Conservation (phyloP, 2,113 vertebrate genomes). For the Struthio camelus region DNA sequence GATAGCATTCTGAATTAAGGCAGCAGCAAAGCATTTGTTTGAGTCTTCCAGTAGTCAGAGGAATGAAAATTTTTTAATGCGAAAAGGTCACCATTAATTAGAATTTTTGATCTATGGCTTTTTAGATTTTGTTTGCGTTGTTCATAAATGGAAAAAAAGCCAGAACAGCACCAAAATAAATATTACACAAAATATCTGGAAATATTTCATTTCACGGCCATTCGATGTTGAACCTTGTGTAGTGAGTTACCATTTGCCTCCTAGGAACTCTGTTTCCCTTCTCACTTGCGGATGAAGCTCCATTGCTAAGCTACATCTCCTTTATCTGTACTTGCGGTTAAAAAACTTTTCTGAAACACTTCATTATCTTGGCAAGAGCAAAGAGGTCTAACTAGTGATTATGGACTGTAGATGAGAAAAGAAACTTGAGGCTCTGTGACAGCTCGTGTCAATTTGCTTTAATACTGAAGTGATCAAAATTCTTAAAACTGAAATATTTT, state of each 20-base stretch:
- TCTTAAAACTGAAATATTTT: neutral
- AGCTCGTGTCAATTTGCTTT: neutral
- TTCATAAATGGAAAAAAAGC: no score
- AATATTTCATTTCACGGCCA: neutral
- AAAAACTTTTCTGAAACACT: neutral
- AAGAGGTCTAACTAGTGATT: neutral
- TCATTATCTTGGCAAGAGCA: neutral
- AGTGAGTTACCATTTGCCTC: neutral
- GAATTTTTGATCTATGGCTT: neutral
- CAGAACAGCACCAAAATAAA: neutral
- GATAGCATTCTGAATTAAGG: neutral
- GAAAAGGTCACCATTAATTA: neutral
- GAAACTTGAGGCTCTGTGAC: neutral
- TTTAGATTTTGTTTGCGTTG: neutral
- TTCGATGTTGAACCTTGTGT: neutral
- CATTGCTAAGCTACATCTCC: neutral
- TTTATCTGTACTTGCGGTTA: neutral
- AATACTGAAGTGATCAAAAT: neutral
- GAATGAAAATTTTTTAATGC: neutral
- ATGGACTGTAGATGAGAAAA: neutral
- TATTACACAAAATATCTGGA: fast-evolving
- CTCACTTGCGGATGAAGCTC: neutral
- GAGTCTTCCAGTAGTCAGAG: neutral
- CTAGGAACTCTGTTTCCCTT: neutral
- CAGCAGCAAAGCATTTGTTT: neutral